phyloP scores from a whole-genome alignment of 2,797 vertebrate genomes.

The Zalophus californianus region DNA sequence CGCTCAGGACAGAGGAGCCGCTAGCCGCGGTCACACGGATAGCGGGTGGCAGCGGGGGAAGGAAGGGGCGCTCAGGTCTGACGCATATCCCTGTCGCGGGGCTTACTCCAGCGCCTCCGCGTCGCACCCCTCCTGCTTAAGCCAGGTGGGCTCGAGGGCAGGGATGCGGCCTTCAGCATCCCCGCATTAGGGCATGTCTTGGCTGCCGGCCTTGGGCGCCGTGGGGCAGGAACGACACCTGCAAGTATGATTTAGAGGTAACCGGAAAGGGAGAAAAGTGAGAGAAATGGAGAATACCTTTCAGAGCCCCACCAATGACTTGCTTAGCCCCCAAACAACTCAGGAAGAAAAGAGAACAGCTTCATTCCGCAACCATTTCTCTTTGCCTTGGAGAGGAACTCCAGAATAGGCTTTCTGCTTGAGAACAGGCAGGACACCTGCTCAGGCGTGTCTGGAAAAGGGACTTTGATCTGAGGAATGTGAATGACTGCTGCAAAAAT shows the following conservation, averaged over 20 bases:
- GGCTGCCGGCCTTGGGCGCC: neutral
- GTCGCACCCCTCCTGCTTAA: neutral
- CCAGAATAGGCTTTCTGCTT: neutral
- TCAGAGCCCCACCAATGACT: neutral
- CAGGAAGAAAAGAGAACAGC: neutral
- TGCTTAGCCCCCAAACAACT: neutral
- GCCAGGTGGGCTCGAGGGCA: neutral
- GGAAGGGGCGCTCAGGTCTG: neutral
- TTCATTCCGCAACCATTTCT: neutral
- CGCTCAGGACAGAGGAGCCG: neutral
- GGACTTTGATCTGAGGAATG: constrained; percentile 38
- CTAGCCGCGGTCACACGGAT: neutral
- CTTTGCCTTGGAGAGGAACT: neutral
- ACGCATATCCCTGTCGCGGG: neutral
- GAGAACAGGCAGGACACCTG: neutral
- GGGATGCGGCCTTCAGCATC: neutral
- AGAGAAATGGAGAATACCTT: neutral
- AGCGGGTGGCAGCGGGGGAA: neutral
- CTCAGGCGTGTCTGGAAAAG: neutral
- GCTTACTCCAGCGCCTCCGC: neutral
- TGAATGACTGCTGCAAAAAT: neutral
- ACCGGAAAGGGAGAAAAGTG: neutral
- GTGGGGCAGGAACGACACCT: neutral
- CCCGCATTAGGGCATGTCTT: neutral
- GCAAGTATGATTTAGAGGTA: neutral